Evolutionary conservation across 2,113 vertebrate species (phyloP).

Genomic region (Zapus hudsonius): DNA sequence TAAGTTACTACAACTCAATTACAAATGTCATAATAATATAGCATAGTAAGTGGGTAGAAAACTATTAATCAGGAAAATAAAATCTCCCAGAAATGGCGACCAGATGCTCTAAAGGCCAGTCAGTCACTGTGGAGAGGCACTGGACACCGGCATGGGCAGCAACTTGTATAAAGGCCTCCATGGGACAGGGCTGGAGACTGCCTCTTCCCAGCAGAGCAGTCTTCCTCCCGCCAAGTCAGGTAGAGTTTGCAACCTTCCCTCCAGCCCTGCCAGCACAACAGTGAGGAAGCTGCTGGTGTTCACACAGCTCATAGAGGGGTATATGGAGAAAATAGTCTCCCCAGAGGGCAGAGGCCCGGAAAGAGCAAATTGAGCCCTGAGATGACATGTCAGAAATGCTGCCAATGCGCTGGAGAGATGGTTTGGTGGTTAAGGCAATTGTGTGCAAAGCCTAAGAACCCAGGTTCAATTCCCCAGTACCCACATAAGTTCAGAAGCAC

Average conservation of each 20-base stretch:
- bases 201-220: background rate
- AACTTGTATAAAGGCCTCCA: background rate
- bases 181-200: background rate
- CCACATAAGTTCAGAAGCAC: too few relatives aligned
- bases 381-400: background rate
- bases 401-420: too few relatives aligned
- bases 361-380: background rate
- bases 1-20: background rate
- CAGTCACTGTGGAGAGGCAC: too few relatives aligned
- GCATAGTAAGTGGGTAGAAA: background rate
- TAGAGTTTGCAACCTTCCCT: background rate
- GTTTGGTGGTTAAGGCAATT: too few relatives aligned
- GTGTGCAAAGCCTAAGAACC: too few relatives aligned
- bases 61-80: conserved; percentile 4
- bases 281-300: background rate
- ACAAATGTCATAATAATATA: background rate
- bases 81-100: background rate
- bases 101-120: background rate
- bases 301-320: background rate
- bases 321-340: background rate
- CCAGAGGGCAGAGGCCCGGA: background rate
- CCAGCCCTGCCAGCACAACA: background rate
- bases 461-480: too few relatives aligned
- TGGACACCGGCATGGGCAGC: background rate
- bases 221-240: background rate